Evolutionary conservation across 2,888 invertebrate species (phyloP), one percentile per base, ranked within the genome.

Genomic region (Ophioninae sp.): DNA sequence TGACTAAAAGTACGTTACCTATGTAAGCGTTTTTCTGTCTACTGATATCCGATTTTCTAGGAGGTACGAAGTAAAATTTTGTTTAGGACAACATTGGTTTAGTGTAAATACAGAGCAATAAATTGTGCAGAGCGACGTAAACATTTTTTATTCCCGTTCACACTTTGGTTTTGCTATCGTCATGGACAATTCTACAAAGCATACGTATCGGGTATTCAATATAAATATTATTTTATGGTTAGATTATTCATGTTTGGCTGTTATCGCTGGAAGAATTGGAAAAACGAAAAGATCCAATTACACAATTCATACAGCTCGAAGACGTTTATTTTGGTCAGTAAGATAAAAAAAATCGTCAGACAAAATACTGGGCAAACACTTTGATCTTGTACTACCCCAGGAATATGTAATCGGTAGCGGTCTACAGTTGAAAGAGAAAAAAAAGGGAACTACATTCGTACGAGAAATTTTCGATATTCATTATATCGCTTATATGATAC

Each of bases 401-500:
- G 70, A 76, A 65, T 7, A 44, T 21, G 39, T 23, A 7, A 74
- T 75, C 56, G 50, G 21, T 20, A 72, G 56, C 10, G 39, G 44
- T 17, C 5, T 68, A 10, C 41, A 20, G 37, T 80, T 82, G 77
- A 79, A 73, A 59, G 77, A 64, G 30, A 80, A 30, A 13, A 75
- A 57, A 78, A 21, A 30, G 23, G 20, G 13, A 7, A 20, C 7
- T 76, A n/a, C 1, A 7, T 7, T 23, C 20, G 39, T 30, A 3
- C 62, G 20, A n/a, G 23, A 74, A 20, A 62, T 81, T 20, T 20
- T 23, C 23, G 77, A 84, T 69, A 79, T 84, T 10, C 30, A 79
- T 30, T 61, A 82, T 20, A 70, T 59, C 75, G 86, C 85, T 20
- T 85, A 85, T 59, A 59, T 82, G 39, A 79, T 87, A 6, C 82